These are phyloP conservation scores for Montipora capricornis DNA, from an alignment of 64 coral and sea anemone genomes.

Conservation along the genomic window DNA sequence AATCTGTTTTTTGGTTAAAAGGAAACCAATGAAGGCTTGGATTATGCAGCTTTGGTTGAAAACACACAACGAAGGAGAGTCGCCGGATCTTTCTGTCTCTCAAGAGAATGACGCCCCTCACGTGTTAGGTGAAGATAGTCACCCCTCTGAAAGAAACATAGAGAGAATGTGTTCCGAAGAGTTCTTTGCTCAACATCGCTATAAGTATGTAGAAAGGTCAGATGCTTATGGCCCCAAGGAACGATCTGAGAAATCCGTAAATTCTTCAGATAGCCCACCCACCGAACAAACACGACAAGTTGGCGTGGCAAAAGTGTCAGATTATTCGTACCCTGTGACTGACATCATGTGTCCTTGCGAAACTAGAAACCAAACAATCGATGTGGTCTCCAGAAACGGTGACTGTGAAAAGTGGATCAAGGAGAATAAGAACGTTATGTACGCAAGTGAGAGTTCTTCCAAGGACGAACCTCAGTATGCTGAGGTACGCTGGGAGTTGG, in stretches of 20 bases:
- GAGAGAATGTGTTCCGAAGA: not conserved
- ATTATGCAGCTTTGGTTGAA: not conserved
- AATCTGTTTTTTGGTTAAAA: not conserved
- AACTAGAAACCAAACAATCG: no score
- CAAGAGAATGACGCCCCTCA: not conserved
- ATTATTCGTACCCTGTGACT: no score
- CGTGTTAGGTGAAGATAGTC: not conserved
- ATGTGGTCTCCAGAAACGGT: no score
- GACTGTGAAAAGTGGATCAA: no score
- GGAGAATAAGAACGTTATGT: no score
- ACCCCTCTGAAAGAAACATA: not conserved
- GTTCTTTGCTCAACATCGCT: not conserved
- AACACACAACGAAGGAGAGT: conserved; percentile 4
- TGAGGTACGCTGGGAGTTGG: no score
- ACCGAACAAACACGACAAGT: no score
- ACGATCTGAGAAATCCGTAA: not conserved
- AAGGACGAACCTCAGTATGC: no score
- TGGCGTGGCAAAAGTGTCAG: no score
- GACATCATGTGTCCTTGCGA: no score
- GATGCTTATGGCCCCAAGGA: not conserved
- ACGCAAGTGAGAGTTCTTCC: no score
- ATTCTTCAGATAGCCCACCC: no score
- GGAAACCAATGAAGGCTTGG: conserved; percentile 31
- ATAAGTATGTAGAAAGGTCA: not conserved
- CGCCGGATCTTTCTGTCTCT: not conserved